Base-by-base conservation (phyloP, 2,888 invertebrate species). In the Colletes collaris region DNA sequence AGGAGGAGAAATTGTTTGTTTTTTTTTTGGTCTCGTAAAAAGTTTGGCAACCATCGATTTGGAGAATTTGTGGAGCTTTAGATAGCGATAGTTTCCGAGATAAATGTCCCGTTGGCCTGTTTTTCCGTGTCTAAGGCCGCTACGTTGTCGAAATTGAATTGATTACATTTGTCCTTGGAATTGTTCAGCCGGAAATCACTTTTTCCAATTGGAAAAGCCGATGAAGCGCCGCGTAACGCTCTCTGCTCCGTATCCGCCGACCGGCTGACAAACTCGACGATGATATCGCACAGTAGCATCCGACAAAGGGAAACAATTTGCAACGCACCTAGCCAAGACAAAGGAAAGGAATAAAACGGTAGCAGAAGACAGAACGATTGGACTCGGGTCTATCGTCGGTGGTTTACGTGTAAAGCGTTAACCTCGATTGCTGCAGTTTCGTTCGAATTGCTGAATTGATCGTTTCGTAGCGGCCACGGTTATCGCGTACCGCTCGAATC, bases 381-480 rank as follows among this genome's bases (percentile, higher is more conserved):
- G 37, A 46, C 46, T 46, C 55, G 65, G 40, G n/a, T 58, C 44
- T 60, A 65, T 55, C 65, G 78, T 37, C 46, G 65, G 77, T 60
- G 65, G 65, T 62, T 62, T 65, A 58, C 69, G 60, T 46, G 65
- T 65, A 66, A 66, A 78, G 44, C 69, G 69, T 64, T 69, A 69
- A 78, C 65, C 77, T 19, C 59, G 69, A 60, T 66, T 37, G 65
- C 44, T 11, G 62, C 60, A 70, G 65, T 58, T 70, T 52, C n/a
- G 55, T 56, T 60, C 27, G 60, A 60, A 70, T 62, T 53, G 77
- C 69, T 66, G 77, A 76, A 79, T 76, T 62, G 60, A 62, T 79
- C 65, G 78, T 70, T 70, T 66, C 50, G 62, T 53, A n/a, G 44
- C 19, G 46, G 40, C 40, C 40, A 40, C 40, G 64, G 64, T 69